phyloP scores from a whole-genome alignment of 2,113 vertebrate genomes.

The Leucoraja erinaceus region DNA sequence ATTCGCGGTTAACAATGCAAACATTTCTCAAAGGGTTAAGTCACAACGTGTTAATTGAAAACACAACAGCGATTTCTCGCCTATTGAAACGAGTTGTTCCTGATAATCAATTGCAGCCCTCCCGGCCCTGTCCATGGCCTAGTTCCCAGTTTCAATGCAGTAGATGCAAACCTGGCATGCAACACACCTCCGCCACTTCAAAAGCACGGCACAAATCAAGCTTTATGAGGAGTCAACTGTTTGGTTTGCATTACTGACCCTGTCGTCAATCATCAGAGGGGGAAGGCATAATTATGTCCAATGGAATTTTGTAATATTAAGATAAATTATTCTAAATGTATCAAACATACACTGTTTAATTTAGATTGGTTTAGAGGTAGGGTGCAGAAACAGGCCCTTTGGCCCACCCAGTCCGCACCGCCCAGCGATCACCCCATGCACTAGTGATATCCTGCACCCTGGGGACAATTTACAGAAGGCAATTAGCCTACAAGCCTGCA shows the following conservation, averaged over 20 bases:
- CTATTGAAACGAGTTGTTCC: not conserved
- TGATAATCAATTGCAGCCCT: not conserved
- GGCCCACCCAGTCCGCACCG: no score
- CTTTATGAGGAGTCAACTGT: conserved; percentile 24
- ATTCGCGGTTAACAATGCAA: not conserved
- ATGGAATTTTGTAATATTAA: not conserved
- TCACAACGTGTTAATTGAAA: not conserved
- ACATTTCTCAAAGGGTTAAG: conserved; percentile 5
- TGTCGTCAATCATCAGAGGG: conserved; percentile 16
- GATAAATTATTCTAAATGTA: not conserved
- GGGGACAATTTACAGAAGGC: no score
- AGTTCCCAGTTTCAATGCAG: not conserved
- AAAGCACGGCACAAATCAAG: not conserved
- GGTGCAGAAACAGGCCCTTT: no score
- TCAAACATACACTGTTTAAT: not conserved
- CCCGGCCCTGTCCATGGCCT: not conserved
- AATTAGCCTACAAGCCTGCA: no score
- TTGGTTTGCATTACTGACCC: conserved; percentile 13
- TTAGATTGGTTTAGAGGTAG: no score
- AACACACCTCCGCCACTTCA: not conserved
- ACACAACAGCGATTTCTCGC: not conserved
- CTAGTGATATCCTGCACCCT: no score
- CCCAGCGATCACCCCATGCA: no score
- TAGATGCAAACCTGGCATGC: not conserved
- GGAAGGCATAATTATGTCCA: not conserved